Evolutionary conservation across 1,140 invertebrate genomes (phyloP), one percentile per base, ranked within the genome.

Genomic region (Lutraria rhynchaena): DNA sequence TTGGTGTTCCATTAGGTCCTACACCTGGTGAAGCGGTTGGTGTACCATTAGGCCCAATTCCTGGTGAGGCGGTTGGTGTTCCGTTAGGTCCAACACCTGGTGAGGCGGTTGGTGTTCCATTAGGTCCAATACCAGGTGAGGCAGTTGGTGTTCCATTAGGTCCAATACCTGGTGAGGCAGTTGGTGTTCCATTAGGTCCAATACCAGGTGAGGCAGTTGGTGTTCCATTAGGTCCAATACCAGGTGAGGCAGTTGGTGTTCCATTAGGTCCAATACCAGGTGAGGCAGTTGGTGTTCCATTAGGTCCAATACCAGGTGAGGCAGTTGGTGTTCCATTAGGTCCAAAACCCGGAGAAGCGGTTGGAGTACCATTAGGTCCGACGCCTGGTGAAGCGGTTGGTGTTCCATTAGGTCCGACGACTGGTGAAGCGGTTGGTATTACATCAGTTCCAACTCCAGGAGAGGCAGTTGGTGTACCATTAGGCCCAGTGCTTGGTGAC

Each of bases 391-490:
- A 9, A 35, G 46, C 27, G 9, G 75, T 67, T 41, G 61, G 77
- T 73, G 71, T 58, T 15, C 35, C 60, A 24, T 63, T 44, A 29
- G 53, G 15, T 5, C 41, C 31, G 19, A 5, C 9, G 22, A 44
- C 31, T 75, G 83, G 74, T 27, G 29, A 17, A 22, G 17, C 22
- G 24, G 81, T 78, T 33, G 77, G 49, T 53, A 53, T 29, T 49
- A 46, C 17, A 19, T 31, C 11, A 37, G 33, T 60, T 13, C 17
- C 17, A 13, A 33, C 7, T 17, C 63, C 37, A 76, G 85, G 82
- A 27, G 31, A 53, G 33, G 44, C 22, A 58, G 78, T 81, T 61
- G 81, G 63, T 57, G 86, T 61, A n/a, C n/a, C 51, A 1, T 67
- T 74, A 35, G 85, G 44, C 60, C 41, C 60, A 15, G 17, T 37